Evolutionary conservation across 2,113 vertebrate genomes (phyloP).

Genomic region (Carollia perspicillata): DNA sequence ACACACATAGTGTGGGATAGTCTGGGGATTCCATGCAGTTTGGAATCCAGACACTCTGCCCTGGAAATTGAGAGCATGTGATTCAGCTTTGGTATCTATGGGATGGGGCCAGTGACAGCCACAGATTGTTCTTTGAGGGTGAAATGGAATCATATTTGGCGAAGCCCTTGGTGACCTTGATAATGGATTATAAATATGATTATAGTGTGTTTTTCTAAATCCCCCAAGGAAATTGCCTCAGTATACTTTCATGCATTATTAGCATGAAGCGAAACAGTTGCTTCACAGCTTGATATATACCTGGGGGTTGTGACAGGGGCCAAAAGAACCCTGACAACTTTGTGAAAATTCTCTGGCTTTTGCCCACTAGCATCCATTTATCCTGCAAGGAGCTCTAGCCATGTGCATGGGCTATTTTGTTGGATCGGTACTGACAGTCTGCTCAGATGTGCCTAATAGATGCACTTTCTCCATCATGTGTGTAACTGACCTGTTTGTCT

Average conservation of each 20-base stretch:
- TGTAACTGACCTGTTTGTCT: background rate
- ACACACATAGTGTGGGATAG: rapidly evolving
- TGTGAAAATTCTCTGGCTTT: background rate
- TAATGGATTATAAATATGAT: background rate
- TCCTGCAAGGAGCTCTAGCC: background rate
- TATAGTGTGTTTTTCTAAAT: background rate
- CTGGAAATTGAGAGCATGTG: background rate
- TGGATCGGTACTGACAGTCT: background rate
- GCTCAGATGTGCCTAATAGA: background rate
- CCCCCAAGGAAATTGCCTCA: background rate
- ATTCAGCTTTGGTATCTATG: background rate
- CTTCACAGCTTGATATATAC: background rate
- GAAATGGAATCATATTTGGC: background rate
- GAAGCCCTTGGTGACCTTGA: background rate
- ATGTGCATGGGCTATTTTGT: background rate
- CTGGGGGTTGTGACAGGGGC: background rate
- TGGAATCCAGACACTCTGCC: background rate
- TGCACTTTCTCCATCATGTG: background rate
- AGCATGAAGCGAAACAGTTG: background rate
- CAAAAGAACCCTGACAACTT: background rate
- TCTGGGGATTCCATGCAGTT: rapidly evolving
- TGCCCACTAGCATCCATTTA: background rate
- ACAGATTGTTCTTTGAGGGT: background rate
- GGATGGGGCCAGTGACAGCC: background rate
- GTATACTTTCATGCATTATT: background rate